A percentile compares a stretch with the other conserved stretches of the same genome.
Conservation (phyloP, 1,140 invertebrate species). For the Ephestia elutella region DNA sequence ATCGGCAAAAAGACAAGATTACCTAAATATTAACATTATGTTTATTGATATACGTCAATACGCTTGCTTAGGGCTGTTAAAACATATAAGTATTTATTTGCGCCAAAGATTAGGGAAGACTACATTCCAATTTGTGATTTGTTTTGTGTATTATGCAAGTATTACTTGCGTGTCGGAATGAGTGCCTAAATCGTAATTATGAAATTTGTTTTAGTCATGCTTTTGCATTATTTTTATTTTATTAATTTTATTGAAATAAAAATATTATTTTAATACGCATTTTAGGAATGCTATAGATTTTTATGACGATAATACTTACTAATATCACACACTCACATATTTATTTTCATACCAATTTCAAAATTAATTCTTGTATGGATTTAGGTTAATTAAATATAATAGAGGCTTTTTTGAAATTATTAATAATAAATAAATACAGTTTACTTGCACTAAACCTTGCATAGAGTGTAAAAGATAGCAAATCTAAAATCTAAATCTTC, state of each 20-base stretch:
- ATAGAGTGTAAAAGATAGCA: no score
- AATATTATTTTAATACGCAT: no score
- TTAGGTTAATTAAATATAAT: not conserved
- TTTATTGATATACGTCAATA: not conserved
- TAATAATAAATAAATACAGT: not conserved
- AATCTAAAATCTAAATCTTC: no score
- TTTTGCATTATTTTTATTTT: no score
- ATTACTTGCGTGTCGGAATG: not conserved
- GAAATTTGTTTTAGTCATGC: no score
- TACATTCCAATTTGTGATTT: conserved; percentile 19
- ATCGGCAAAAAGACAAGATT: not conserved
- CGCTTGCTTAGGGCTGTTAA: not conserved
- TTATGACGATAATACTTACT: not conserved
- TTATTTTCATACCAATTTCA: no score
- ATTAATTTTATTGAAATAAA: no score
- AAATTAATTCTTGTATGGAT: no score
- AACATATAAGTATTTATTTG: conserved; percentile 16
- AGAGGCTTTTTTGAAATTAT: conserved; percentile 5
- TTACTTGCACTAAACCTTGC: no score
- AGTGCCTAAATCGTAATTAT: no score
- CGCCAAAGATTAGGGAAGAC: conserved; percentile 27
- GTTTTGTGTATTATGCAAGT: not conserved
- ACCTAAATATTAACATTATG: not conserved
- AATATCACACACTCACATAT: not conserved
- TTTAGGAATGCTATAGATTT: not conserved